phyloP scores from a whole-genome alignment of 53 echinoderm and acorn worm species.

The Temnopleurus reevesii region DNA sequence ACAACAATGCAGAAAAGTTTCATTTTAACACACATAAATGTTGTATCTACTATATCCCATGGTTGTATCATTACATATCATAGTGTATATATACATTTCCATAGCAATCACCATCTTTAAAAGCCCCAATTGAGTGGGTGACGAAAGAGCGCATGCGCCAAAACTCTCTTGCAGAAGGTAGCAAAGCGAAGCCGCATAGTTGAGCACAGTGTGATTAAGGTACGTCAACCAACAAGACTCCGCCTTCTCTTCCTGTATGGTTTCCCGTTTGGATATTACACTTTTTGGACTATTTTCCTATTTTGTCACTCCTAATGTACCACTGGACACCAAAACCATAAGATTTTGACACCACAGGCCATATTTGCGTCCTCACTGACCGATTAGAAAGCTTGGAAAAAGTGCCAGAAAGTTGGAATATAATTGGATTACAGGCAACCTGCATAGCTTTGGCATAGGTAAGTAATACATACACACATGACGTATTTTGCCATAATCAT shows the following conservation, averaged over 20 bases:
- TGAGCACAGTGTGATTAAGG: neutral
- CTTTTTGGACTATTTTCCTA: conserved; percentile 23
- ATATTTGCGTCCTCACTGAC: neutral
- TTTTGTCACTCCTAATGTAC: neutral
- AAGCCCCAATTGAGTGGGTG: neutral
- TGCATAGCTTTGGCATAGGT: conserved; percentile 10
- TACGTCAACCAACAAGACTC: neutral
- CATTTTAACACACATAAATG: too few species aligned
- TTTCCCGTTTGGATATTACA: neutral
- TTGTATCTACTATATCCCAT: too few species aligned
- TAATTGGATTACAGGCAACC: conserved; percentile 29
- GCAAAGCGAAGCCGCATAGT: conserved; percentile 25
- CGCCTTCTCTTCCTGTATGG: conserved; percentile 25
- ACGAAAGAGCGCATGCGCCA: conserved; percentile 31
- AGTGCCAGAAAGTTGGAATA: conserved; percentile 21
- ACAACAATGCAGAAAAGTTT: too few species aligned
- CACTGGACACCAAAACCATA: neutral
- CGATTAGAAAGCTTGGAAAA: conserved; percentile 9
- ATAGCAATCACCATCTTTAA: neutral
- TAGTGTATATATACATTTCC: neutral
- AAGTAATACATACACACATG: conserved; percentile 22
- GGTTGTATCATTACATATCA: too few species aligned
- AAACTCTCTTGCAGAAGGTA: neutral
- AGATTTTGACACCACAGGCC: neutral
- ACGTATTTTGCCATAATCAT: conserved; percentile 37